These are phyloP conservation scores for Dryoscopus gambensis DNA, from an alignment of 2,113 vertebrate genomes.

Conservation along the genomic window DNA sequence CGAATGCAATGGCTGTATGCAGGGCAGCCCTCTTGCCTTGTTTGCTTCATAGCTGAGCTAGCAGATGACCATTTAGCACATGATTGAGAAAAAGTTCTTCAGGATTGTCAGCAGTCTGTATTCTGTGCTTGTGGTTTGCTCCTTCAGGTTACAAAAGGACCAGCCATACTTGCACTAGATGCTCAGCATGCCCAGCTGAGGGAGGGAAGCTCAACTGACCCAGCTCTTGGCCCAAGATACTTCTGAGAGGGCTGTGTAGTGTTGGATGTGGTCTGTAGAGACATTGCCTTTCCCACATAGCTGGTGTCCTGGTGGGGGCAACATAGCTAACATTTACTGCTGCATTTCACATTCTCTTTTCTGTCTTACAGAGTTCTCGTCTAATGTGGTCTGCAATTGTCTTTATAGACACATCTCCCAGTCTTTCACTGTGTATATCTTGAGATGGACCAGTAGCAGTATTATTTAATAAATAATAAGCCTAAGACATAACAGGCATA, in stretches of 20 bases:
- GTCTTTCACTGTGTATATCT: background rate
- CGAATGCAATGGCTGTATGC: background rate
- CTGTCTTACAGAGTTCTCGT: accelerated
- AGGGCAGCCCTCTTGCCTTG: background rate
- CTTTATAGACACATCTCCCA: background rate
- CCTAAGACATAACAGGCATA: background rate
- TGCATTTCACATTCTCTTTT: background rate
- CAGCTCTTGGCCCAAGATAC: background rate
- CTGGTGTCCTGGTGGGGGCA: background rate
- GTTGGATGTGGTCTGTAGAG: background rate
- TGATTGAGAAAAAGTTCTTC: background rate
- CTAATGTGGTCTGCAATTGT: background rate
- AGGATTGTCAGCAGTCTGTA: background rate
- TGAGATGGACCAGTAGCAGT: background rate
- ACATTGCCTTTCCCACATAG: background rate
- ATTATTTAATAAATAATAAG: background rate
- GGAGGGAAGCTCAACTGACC: accelerated
- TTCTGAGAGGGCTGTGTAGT: background rate
- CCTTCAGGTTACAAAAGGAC: background rate
- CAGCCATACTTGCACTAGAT: accelerated
- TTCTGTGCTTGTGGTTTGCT: background rate
- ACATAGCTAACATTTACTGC: background rate
- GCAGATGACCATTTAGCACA: background rate
- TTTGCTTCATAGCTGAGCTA: background rate
- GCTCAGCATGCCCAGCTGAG: background rate